Evolutionary conservation across 2,113 vertebrate genomes (phyloP).

Genomic region (Balaenoptera acutorostrata): DNA sequence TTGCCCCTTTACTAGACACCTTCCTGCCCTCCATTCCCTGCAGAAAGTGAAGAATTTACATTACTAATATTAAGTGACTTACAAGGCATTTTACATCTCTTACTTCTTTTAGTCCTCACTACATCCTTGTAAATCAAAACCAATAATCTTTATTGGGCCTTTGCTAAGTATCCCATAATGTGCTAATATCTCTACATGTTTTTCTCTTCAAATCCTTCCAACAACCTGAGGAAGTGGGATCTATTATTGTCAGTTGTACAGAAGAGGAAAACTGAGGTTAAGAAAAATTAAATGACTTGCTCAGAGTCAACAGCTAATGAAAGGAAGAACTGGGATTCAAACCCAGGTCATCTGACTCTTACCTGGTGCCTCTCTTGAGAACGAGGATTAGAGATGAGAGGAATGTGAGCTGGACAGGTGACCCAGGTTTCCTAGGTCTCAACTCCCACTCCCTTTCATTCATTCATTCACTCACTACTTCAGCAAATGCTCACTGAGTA

Average conservation of each 20-base stretch:
- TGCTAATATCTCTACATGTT: not conserved
- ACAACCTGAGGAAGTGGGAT: not conserved
- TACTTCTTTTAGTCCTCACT: not conserved
- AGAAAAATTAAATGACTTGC: constrained; percentile 20
- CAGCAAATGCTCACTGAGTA: not conserved
- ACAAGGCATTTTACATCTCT: not conserved
- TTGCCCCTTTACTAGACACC: not conserved
- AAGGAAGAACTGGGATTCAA: not conserved
- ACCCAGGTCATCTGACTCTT: not conserved
- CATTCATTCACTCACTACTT: not conserved
- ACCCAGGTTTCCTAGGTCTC: not conserved
- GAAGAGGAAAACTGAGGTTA: constrained; percentile 15
- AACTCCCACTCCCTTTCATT: not conserved
- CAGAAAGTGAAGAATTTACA: not conserved
- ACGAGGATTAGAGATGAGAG: not conserved
- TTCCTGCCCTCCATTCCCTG: not conserved
- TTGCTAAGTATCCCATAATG: not conserved
- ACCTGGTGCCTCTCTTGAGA: not conserved
- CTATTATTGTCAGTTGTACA: constrained; percentile 16
- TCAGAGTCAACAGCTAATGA: not conserved
- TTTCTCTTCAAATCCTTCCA: not conserved
- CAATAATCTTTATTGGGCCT: not conserved
- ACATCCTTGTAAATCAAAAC: constrained; percentile 17
- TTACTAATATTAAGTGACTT: constrained; percentile 11
- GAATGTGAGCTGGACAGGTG: not conserved